Conservation (phyloP, 2,888 invertebrate genomes). For the Andricus quercusramuli region DNA sequence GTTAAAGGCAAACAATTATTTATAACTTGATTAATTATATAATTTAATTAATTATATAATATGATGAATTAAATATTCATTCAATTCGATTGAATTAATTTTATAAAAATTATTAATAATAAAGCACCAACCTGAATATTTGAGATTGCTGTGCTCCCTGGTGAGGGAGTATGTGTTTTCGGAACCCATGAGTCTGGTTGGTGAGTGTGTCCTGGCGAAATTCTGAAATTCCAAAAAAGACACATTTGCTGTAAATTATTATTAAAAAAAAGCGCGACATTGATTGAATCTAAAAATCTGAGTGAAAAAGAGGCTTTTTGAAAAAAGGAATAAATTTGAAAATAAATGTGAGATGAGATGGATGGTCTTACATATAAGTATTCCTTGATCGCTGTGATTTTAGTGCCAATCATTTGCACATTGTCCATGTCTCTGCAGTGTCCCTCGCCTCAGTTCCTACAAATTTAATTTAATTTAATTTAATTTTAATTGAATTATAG, state of each 20-base stretch:
- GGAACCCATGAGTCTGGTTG: conserved; percentile 77
- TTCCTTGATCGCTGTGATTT: conserved; percentile 78
- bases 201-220: conserved; percentile 76
- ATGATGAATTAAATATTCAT: too few species aligned
- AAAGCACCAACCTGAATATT: conserved; percentile 73
- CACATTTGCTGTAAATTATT: conserved; percentile 9
- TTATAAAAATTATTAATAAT: not conserved
- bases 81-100: too few species aligned
- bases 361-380: conserved; percentile 77
- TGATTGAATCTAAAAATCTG: not conserved
- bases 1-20: too few species aligned
- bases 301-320: conserved; percentile 1
- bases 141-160: conserved; percentile 76
- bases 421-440: conserved; percentile 78
- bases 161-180: conserved; percentile 77
- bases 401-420: conserved; percentile 79
- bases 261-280: too few species aligned
- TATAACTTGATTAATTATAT: too few species aligned
- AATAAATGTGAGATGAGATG: conserved; percentile 52
- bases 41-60: too few species aligned
- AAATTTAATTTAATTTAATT: conserved; percentile 76
- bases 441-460: conserved; percentile 76
- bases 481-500: too few species aligned
- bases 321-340: conserved; percentile 44
- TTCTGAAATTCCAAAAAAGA: conserved; percentile 70